Evolutionary conservation across 2,113 vertebrate genomes (phyloP).

Genomic region (Peucedramus taeniatus): DNA sequence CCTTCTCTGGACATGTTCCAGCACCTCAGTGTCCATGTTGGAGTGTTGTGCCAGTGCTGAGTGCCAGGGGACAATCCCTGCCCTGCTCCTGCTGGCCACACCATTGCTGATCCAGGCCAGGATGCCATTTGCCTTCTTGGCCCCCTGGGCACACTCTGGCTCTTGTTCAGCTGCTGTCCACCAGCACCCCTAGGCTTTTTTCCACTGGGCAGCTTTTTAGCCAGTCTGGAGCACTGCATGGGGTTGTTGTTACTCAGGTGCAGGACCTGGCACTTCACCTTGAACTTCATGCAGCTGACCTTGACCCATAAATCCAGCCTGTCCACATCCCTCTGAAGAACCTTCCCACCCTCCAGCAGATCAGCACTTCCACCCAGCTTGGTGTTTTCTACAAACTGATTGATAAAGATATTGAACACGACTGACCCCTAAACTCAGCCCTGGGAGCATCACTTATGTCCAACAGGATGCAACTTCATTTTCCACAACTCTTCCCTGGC

Average conservation of each 20-base stretch:
- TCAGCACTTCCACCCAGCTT: accelerated
- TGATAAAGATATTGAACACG: accelerated
- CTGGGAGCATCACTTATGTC: background rate
- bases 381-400: background rate
- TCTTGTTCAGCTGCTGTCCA: background rate
- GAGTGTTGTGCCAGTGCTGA: background rate
- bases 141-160: background rate
- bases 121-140: too few relatives aligned
- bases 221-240: background rate
- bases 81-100: background rate
- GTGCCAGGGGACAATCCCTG: background rate
- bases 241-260: too few relatives aligned
- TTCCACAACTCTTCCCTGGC: background rate
- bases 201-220: background rate
- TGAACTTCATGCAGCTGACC: accelerated
- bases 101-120: too few relatives aligned
- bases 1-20: background rate
- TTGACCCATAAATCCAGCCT: background rate
- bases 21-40: accelerated
- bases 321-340: background rate
- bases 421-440: background rate
- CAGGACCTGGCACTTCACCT: background rate
- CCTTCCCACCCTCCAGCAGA: background rate
- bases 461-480: background rate
- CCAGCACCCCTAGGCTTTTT: background rate